Conservation (phyloP, 2,797 vertebrate species). For the Darevskia mixta region DNA sequence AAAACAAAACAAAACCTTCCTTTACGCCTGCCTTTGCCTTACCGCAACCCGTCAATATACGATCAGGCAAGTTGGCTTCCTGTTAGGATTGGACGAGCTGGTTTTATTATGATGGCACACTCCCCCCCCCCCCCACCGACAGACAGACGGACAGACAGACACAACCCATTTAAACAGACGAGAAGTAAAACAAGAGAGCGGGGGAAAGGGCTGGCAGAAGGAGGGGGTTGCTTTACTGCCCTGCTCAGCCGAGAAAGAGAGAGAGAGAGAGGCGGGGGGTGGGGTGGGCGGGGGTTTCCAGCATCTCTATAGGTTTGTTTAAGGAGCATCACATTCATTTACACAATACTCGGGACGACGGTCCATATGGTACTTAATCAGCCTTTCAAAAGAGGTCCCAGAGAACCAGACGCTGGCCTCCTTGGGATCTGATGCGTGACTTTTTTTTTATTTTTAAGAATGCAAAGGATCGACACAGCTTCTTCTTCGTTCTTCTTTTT, state of each 20-base stretch:
- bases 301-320: conserved; percentile 51
- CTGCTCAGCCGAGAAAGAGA: neutral
- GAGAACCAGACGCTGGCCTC: conserved; percentile 42
- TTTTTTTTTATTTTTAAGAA: neutral
- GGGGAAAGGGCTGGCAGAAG: neutral
- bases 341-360: conserved; percentile 54
- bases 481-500: neutral
- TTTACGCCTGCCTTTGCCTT: too few species aligned
- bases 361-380: conserved; percentile 67
- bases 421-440: conserved; percentile 21
- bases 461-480: too few species aligned
- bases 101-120: too few species aligned
- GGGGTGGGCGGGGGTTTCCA: conserved; percentile 12
- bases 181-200: neutral
- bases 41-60: too few species aligned
- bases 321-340: conserved; percentile 69
- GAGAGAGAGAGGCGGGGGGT: neutral
- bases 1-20: too few species aligned
- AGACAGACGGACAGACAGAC: too few species aligned
- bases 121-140: too few species aligned
- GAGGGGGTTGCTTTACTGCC: neutral
- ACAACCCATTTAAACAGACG: neutral
- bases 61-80: too few species aligned
- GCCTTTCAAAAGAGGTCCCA: conserved; percentile 53
- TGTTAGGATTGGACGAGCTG: neutral